A percentile compares a stretch with the other conserved stretches of the same genome.
phyloP scores from a whole-genome alignment of 1,140 invertebrate species.

The Ceratina australensis region DNA sequence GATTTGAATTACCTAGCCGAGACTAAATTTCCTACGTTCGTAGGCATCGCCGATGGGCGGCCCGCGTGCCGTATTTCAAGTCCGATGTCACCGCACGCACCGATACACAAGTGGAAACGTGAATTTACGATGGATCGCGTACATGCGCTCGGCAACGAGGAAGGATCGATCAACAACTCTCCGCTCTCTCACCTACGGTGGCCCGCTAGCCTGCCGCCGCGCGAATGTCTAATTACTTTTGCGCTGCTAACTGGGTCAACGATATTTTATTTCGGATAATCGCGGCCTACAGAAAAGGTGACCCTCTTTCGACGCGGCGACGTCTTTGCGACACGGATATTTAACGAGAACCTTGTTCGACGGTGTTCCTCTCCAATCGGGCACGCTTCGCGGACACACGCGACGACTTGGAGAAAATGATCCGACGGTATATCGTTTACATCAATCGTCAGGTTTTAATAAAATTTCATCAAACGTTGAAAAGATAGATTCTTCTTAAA shows the following conservation, averaged over 20 bases:
- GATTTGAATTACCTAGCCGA: slow-evolving; percentile 46
- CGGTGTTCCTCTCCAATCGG: too few relatives aligned
- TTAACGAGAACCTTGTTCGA: too few relatives aligned
- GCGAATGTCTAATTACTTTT: slow-evolving; percentile 64
- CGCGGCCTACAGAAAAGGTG: slow-evolving; percentile 16
- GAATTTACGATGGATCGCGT: slow-evolving; percentile 58
- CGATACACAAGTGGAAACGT: slow-evolving; percentile 55
- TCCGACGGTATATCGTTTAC: too few relatives aligned
- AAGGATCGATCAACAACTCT: slow-evolving; percentile 58
- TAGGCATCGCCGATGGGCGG: slow-evolving; percentile 38
- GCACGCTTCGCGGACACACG: slow-evolving; percentile 6
- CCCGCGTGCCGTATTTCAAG: slow-evolving; percentile 57
- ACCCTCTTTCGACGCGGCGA: slow-evolving; percentile 20
- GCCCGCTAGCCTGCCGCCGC: slow-evolving; percentile 20
- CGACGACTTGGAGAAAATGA: too few relatives aligned
- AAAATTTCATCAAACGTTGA: background rate
- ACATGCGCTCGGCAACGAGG: slow-evolving; percentile 51
- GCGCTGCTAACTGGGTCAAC: slow-evolving; percentile 54
- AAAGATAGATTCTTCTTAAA: background rate
- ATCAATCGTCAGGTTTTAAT: background rate
- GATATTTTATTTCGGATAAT: slow-evolving; percentile 62
- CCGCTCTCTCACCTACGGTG: slow-evolving; percentile 35
- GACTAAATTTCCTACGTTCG: slow-evolving; percentile 38
- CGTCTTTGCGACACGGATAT: slow-evolving; percentile 10
- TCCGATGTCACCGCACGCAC: slow-evolving; percentile 53